Conservation (phyloP, 2,797 vertebrate species). For the Diplodus sargus region DNA sequence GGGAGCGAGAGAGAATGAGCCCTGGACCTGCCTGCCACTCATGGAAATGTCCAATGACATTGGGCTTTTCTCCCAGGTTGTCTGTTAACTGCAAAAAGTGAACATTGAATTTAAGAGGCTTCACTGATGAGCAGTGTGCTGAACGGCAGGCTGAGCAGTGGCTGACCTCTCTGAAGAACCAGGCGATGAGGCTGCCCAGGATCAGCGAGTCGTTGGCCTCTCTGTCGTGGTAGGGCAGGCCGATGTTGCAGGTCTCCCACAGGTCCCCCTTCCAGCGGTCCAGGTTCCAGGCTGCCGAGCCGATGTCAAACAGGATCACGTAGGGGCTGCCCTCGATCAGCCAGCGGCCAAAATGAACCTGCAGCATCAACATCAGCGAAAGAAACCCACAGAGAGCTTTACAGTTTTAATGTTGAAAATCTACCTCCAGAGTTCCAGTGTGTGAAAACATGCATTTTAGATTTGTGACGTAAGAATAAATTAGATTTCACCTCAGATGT, state of each 20-base stretch:
- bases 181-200: conserved; percentile 93
- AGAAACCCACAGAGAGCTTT: neutral
- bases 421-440: neutral
- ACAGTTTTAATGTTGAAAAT: neutral
- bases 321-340: conserved; percentile 95
- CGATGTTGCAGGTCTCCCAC: conserved; percentile 91
- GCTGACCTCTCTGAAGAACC: conserved; percentile 96
- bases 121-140: neutral
- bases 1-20: conserved; percentile 88
- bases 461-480: too few species aligned
- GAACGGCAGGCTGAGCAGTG: neutral
- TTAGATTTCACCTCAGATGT: too few species aligned
- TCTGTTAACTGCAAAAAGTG: conserved; percentile 85
- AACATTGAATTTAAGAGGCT: neutral
- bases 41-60: conserved; percentile 92
- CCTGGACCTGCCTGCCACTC: conserved; percentile 96
- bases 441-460: neutral
- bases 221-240: conserved; percentile 90
- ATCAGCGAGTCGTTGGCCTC: conserved; percentile 94
- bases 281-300: conserved; percentile 92
- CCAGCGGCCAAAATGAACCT: conserved; percentile 96
- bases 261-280: conserved; percentile 96
- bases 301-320: conserved; percentile 93
- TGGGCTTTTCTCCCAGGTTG: conserved; percentile 84
- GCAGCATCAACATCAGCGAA: conserved; percentile 11